A percentile compares a stretch with the other conserved stretches of the same genome.
phyloP scores from a whole-genome alignment of 2,113 vertebrate genomes.

The Lipotes vexillifer region DNA sequence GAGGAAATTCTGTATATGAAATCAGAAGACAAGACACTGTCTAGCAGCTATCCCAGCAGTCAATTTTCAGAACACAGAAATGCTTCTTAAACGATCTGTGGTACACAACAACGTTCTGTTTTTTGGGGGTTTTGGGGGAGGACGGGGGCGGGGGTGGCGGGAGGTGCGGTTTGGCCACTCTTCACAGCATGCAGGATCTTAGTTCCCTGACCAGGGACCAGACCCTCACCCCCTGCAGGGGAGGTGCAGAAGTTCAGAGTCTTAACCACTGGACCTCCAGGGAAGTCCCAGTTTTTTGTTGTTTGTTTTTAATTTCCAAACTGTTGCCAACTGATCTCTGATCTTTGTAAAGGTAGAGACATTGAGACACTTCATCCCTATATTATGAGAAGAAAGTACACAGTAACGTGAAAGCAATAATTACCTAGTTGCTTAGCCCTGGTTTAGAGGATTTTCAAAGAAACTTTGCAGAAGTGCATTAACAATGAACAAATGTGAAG shows the following conservation, averaged over 20 bases:
- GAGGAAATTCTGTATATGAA: neutral
- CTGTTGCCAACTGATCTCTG: neutral
- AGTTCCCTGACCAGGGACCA: too few relatives aligned
- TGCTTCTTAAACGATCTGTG: neutral
- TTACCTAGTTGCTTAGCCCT: neutral
- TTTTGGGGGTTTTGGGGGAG: neutral
- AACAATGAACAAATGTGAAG: neutral
- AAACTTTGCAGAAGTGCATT: neutral
- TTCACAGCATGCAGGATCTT: too few relatives aligned
- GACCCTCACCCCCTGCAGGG: too few relatives aligned
- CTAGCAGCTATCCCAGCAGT: neutral
- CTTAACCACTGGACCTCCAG: too few relatives aligned
- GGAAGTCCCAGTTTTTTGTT: neutral
- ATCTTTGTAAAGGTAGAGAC: neutral
- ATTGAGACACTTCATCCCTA: neutral
- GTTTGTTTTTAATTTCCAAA: neutral
- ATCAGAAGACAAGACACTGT: neutral
- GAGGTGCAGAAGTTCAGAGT: too few relatives aligned
- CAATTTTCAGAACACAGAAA: neutral
- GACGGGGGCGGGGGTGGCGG: fast-evolving
- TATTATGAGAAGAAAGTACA: neutral
- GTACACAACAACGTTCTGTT: neutral
- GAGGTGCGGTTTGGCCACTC: too few relatives aligned
- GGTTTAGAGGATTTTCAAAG: neutral
- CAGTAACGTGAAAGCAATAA: neutral